These are phyloP conservation scores for Echinometra lucunter DNA, from an alignment of 53 echinoderm and acorn worm genomes.

Conservation along the genomic window DNA sequence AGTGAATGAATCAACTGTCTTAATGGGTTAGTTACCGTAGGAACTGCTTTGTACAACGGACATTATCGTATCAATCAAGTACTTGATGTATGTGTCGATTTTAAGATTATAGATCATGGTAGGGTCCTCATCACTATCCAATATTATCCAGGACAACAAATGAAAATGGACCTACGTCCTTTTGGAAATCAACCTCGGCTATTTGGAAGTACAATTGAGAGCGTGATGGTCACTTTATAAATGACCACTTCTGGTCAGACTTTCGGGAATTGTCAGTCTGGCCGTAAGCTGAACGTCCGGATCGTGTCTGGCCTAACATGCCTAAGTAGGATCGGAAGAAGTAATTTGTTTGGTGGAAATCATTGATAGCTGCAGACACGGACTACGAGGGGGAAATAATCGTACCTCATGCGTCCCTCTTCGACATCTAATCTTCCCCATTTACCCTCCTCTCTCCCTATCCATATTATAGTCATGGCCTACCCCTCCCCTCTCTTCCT, in stretches of 20 bases:
- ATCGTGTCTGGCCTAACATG: background rate
- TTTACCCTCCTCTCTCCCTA: background rate
- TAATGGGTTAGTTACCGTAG: too few species aligned
- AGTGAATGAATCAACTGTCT: too few species aligned
- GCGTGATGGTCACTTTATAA: conserved; percentile 39
- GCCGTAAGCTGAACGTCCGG: conserved; percentile 35
- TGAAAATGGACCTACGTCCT: background rate
- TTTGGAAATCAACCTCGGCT: background rate
- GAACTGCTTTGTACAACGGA: too few species aligned
- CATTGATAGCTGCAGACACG: conserved; percentile 58
- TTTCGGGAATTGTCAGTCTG: conserved; percentile 54
- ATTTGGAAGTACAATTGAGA: background rate
- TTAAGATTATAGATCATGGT: background rate
- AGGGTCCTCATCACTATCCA: background rate
- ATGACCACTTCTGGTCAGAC: conserved; percentile 60
- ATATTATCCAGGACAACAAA: background rate
- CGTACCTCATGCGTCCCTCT: conserved; percentile 27
- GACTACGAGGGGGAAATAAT: conserved; percentile 17
- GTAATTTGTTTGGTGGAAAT: conserved; percentile 64
- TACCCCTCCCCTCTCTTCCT: too few species aligned
- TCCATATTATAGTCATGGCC: too few species aligned
- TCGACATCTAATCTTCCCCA: conserved; percentile 25
- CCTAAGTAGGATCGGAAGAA: conserved; percentile 38
- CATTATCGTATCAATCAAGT: too few species aligned
- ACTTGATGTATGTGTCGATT: too few species aligned